Evolutionary conservation across 1,140 invertebrate species (phyloP).

Genomic region (Nixonia krombeini): DNA sequence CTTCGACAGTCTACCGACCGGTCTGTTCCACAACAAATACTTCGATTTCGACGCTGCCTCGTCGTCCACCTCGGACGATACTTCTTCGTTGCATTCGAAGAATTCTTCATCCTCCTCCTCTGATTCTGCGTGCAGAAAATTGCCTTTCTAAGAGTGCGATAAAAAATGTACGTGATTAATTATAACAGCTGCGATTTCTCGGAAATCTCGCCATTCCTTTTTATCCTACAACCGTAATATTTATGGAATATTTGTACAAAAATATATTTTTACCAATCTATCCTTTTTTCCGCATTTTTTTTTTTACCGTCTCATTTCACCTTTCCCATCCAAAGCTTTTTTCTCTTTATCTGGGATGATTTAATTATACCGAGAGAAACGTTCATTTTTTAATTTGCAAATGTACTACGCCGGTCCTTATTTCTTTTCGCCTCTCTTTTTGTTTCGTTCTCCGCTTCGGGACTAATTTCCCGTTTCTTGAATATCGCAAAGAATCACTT

Average conservation of each 20-base stretch:
- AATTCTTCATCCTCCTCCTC: constrained; percentile 87
- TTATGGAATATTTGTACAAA: neutral
- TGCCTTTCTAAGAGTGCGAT: constrained; percentile 1
- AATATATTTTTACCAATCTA: no score
- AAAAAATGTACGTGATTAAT: neutral
- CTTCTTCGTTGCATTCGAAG: constrained; percentile 84
- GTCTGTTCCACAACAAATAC: constrained; percentile 77
- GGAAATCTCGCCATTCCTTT: neutral
- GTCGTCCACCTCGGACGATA: constrained; percentile 67
- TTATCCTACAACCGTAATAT: neutral
- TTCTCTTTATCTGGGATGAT: no score
- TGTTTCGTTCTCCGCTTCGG: neutral
- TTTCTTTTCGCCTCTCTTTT: no score
- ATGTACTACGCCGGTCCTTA: no score
- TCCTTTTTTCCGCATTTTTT: no score
- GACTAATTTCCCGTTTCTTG: neutral
- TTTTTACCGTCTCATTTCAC: no score
- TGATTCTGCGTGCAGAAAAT: constrained; percentile 48
- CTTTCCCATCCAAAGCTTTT: no score
- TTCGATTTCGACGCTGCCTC: constrained; percentile 54
- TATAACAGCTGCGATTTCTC: neutral
- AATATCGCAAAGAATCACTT: constrained; percentile 1
- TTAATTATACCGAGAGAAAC: no score
- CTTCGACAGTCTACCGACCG: constrained; percentile 80
- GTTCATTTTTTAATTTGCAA: no score